phyloP scores from a whole-genome alignment of 2,113 vertebrate species.

The Crotophaga sulcirostris region DNA sequence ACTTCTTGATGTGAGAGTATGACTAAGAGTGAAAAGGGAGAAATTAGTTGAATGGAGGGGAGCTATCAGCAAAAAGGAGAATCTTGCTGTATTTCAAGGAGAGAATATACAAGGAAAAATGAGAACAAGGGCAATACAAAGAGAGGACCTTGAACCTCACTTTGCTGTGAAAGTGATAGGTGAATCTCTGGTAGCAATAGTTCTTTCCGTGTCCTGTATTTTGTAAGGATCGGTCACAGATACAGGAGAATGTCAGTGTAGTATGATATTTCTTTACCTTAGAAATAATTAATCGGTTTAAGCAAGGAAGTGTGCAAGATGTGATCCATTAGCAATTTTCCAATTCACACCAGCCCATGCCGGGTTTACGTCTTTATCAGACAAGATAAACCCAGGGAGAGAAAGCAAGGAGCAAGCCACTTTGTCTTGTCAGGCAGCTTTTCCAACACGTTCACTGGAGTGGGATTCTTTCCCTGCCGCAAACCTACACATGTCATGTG shows the following conservation, averaged over 20 bases:
- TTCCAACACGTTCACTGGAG: not conserved
- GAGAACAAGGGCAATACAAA: not conserved
- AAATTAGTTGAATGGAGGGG: not conserved
- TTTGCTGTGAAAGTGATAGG: not conserved
- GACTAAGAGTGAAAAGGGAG: not conserved
- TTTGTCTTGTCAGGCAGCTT: slow-evolving; percentile 1
- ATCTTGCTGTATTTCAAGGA: not conserved
- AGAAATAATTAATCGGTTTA: not conserved
- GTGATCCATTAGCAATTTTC: not conserved
- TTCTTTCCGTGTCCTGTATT: not conserved
- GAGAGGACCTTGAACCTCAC: rapidly evolving
- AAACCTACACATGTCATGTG: not conserved
- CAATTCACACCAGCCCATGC: not conserved
- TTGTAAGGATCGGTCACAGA: rapidly evolving
- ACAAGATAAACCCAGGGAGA: not conserved
- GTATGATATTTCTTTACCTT: not conserved
- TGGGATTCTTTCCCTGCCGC: not conserved
- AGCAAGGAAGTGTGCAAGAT: not conserved
- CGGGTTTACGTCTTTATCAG: not conserved
- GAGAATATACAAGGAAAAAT: not conserved
- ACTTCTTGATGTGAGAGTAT: rapidly evolving
- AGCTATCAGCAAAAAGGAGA: not conserved
- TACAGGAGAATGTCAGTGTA: not conserved
- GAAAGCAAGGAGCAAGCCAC: not conserved
- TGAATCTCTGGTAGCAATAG: not conserved